These are phyloP conservation scores for Siniperca undulata DNA, from an alignment of 2,797 vertebrate genomes.

Conservation along the genomic window DNA sequence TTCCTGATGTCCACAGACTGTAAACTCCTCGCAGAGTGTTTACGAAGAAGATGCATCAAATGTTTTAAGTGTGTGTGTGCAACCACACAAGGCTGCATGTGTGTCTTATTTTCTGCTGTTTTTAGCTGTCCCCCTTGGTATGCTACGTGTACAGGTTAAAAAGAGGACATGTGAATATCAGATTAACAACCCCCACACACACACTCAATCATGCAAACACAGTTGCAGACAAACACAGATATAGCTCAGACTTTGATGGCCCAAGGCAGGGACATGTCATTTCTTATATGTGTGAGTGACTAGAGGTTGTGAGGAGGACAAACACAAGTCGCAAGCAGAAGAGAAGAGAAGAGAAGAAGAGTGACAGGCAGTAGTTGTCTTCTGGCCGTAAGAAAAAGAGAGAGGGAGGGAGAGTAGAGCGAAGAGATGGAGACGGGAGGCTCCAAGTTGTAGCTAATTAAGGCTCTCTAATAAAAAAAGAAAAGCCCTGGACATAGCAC, in stretches of 20 bases:
- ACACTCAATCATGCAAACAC: slow-evolving; percentile 28
- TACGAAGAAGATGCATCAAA: slow-evolving; percentile 22
- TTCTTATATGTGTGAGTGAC: slow-evolving; percentile 62
- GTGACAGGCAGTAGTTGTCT: slow-evolving; percentile 33
- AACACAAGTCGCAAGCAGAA: slow-evolving; percentile 22
- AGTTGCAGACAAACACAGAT: slow-evolving; percentile 43
- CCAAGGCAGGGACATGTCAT: slow-evolving; percentile 56
- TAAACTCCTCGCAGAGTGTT: slow-evolving; percentile 28
- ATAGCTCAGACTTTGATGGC: slow-evolving; percentile 49
- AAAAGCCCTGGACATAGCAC: slow-evolving; percentile 73
- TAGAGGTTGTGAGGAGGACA: slow-evolving; percentile 33
- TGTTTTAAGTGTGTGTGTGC: not conserved
- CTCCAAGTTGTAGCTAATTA: slow-evolving; percentile 81
- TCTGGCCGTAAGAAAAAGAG: slow-evolving; percentile 29
- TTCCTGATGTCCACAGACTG: slow-evolving; percentile 17
- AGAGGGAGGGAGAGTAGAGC: slow-evolving; percentile 16
- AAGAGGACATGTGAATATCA: slow-evolving; percentile 58
- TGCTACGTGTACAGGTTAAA: slow-evolving; percentile 45
- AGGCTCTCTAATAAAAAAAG: slow-evolving; percentile 75
- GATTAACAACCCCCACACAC: slow-evolving; percentile 31
- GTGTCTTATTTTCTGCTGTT: slow-evolving; percentile 30
- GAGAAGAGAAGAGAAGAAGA: slow-evolving; percentile 3
- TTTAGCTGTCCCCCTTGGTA: slow-evolving; percentile 24
- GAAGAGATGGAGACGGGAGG: slow-evolving; percentile 45
- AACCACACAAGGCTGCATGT: not conserved